Conservation (phyloP, 1,140 invertebrate genomes). For the Drosophila teissieri region DNA sequence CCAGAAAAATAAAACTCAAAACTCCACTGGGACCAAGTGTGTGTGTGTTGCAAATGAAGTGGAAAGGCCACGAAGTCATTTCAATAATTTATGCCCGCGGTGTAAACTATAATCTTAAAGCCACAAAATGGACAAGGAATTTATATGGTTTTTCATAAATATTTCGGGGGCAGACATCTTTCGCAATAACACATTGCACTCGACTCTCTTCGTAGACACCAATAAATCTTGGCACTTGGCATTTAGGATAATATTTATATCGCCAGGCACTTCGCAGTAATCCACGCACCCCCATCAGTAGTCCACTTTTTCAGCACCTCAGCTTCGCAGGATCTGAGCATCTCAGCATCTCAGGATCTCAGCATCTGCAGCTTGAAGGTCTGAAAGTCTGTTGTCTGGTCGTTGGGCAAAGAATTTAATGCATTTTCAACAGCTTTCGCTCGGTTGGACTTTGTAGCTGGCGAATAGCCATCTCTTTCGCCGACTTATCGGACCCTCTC, state of each 20-base stretch:
- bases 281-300: conserved; percentile 16
- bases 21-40: not conserved
- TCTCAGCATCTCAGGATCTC: no score
- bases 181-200: not conserved
- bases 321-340: no score
- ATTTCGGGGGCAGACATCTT: not conserved
- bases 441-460: conserved; percentile 46
- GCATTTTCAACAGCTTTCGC: conserved; percentile 55
- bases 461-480: conserved; percentile 7
- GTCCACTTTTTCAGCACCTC: not conserved
- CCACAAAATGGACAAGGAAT: no score
- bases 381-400: conserved; percentile 39
- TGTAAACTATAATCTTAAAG: no score
- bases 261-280: conserved; percentile 45
- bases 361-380: not conserved
- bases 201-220: not conserved
- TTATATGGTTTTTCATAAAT: no score
- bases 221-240: conserved; percentile 14
- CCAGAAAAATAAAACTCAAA: conserved; percentile 2
- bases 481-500: not conserved
- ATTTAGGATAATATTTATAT: conserved; percentile 30
- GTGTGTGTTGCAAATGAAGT: not conserved
- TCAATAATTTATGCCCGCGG: no score
- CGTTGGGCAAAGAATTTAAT: conserved; percentile 47
- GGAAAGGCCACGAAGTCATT: no score